These are phyloP conservation scores for Rhinopithecus roxellana DNA, from an alignment of 2,113 vertebrate genomes.

Conservation along the genomic window DNA sequence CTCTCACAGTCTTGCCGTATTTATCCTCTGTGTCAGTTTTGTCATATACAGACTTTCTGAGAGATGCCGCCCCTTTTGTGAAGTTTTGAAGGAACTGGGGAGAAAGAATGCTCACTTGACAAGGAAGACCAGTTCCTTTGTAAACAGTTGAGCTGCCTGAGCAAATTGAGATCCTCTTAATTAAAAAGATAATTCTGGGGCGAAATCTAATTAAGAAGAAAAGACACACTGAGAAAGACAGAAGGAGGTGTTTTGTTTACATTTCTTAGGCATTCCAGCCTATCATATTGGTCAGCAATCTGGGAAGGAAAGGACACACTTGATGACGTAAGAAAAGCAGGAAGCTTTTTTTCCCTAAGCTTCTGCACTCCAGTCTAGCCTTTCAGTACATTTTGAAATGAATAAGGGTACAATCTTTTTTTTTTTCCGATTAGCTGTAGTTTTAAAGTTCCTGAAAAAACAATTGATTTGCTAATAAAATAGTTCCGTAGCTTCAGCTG, in stretches of 20 bases:
- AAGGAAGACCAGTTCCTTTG: conserved; percentile 49
- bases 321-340: neutral
- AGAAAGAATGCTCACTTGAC: neutral
- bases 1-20: conserved; percentile 78
- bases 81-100: conserved; percentile 45
- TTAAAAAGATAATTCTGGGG: conserved; percentile 8
- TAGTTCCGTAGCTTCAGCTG: neutral
- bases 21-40: conserved; percentile 85
- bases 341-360: neutral
- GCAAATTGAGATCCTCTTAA: conserved; percentile 49
- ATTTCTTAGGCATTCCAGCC: conserved; percentile 32
- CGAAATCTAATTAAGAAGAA: conserved; percentile 56
- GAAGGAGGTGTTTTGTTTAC: conserved; percentile 40
- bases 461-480: conserved; percentile 46
- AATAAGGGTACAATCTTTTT: neutral
- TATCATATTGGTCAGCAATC: neutral
- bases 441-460: conserved; percentile 7
- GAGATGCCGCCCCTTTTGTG: conserved; percentile 80
- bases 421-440: neutral
- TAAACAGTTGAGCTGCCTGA: neutral
- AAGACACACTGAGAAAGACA: neutral
- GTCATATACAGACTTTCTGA: conserved; percentile 79
- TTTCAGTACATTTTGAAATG: conserved; percentile 25
- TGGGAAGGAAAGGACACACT: neutral
- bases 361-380: neutral